Evolutionary conservation across 2,888 invertebrate species (phyloP).

Genomic region (Biston betularia): DNA sequence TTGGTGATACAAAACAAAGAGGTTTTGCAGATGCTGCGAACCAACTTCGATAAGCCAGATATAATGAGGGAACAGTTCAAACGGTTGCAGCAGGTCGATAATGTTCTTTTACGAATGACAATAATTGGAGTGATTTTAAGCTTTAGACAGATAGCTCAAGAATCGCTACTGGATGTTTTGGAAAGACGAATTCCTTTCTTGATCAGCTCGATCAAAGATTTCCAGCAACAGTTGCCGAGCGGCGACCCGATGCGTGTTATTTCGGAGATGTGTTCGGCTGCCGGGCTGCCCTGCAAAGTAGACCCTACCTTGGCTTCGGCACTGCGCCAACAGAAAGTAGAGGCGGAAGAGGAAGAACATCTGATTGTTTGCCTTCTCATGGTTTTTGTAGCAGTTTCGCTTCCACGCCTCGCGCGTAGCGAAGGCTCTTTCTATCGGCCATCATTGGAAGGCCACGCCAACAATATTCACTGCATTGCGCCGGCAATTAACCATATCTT

Average conservation of each 20-base stretch:
- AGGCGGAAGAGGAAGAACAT: conserved; percentile 96
- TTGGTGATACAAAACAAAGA: conserved; percentile 97
- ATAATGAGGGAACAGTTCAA: conserved; percentile 99
- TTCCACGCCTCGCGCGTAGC: conserved; percentile 96
- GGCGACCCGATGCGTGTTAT: conserved; percentile 96
- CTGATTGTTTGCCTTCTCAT: conserved; percentile 97
- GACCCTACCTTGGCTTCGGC: conserved; percentile 98
- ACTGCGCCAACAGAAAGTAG: conserved; percentile 94
- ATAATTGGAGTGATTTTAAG: conserved; percentile 99
- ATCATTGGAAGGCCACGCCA: conserved; percentile 97
- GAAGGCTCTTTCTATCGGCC: conserved; percentile 96
- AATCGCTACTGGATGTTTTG: conserved; percentile 96
- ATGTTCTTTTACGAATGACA: conserved; percentile 98
- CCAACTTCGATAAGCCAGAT: conserved; percentile 99
- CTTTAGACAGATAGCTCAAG: conserved; percentile 97
- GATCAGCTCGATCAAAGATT: conserved; percentile 97
- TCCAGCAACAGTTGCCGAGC: conserved; percentile 95
- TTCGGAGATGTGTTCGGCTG: conserved; percentile 98
- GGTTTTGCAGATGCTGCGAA: conserved; percentile 94
- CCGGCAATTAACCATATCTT: conserved; percentile 98
- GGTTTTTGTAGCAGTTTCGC: conserved; percentile 99
- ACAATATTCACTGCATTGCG: conserved; percentile 99
- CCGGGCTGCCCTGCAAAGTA: conserved; percentile 96
- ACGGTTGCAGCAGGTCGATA: conserved; percentile 95
- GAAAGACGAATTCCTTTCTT: conserved; percentile 98